Evolutionary conservation across 2,888 invertebrate species (phyloP).

Genomic region (Pemphredon lugubris): DNA sequence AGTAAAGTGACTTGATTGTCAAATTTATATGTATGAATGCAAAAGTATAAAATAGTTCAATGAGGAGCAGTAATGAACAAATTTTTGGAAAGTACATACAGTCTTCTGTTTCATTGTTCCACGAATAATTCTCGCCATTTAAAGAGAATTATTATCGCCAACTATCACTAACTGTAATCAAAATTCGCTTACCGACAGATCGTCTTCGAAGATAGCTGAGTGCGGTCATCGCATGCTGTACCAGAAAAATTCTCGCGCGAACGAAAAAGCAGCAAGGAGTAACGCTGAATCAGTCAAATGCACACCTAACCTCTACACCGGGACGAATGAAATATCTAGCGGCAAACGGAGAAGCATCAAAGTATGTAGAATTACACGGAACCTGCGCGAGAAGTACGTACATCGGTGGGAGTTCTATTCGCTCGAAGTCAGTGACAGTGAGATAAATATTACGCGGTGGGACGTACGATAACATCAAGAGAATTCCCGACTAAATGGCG

Average conservation of each 20-base stretch:
- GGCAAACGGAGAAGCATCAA: neutral
- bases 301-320: constrained; percentile 34
- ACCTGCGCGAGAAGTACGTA: too few species aligned
- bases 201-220: constrained; percentile 62
- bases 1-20: too few species aligned
- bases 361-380: neutral
- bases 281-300: constrained; percentile 9
- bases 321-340: neutral
- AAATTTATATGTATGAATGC: too few species aligned
- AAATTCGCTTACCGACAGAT: constrained; percentile 65
- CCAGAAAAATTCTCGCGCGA: neutral
- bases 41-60: too few species aligned
- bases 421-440: too few species aligned
- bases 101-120: constrained; percentile 41
- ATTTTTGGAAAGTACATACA: too few species aligned
- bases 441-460: too few species aligned
- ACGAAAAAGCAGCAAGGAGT: neutral
- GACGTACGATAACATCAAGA: neutral
- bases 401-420: too few species aligned
- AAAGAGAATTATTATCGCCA: too few species aligned
- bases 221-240: constrained; percentile 67
- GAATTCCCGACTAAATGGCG: neutral
- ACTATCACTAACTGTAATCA: neutral
- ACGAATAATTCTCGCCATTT: neutral
- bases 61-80: too few species aligned